Conservation (phyloP, 1,140 invertebrate species). For the Ostrea denselamellosa region DNA sequence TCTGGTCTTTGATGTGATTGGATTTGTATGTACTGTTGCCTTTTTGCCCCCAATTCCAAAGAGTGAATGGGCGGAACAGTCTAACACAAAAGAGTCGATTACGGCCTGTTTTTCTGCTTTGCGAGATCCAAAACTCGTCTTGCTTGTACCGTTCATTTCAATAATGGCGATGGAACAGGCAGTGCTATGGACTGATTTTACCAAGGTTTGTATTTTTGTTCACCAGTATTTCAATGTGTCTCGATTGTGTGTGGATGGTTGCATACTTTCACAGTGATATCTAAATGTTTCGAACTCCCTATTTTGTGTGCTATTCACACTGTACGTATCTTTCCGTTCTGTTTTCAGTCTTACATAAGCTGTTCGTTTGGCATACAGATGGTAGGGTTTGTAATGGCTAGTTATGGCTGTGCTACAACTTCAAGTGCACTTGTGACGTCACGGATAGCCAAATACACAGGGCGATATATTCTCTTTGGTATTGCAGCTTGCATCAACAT, state of each 20-base stretch:
- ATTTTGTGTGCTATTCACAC: not conserved
- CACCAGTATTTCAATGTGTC: not conserved
- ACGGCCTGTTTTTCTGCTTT: slow-evolving; percentile 54
- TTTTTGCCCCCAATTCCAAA: slow-evolving; percentile 60
- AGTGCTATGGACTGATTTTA: slow-evolving; percentile 64
- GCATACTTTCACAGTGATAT: no score
- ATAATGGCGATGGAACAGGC: slow-evolving; percentile 68
- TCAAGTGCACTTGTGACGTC: slow-evolving; percentile 93
- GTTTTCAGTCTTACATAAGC: slow-evolving; percentile 91
- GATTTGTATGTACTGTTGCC: slow-evolving; percentile 59
- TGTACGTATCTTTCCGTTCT: not conserved
- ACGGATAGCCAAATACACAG: slow-evolving; percentile 93
- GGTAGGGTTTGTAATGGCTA: slow-evolving; percentile 97
- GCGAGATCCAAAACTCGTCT: slow-evolving; percentile 50
- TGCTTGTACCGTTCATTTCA: slow-evolving; percentile 59
- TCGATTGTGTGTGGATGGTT: no score
- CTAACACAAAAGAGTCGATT: slow-evolving; percentile 42
- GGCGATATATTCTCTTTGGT: slow-evolving; percentile 79
- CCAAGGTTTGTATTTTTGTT: slow-evolving; percentile 54
- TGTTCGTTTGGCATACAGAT: slow-evolving; percentile 93
- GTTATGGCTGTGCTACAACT: slow-evolving; percentile 94
- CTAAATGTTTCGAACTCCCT: not conserved
- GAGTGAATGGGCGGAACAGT: slow-evolving; percentile 40
- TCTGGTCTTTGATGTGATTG: slow-evolving; percentile 64
- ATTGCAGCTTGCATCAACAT: not conserved